These are phyloP conservation scores for Leptocoma aspasia DNA, from an alignment of 2,113 vertebrate genomes.

Conservation along the genomic window DNA sequence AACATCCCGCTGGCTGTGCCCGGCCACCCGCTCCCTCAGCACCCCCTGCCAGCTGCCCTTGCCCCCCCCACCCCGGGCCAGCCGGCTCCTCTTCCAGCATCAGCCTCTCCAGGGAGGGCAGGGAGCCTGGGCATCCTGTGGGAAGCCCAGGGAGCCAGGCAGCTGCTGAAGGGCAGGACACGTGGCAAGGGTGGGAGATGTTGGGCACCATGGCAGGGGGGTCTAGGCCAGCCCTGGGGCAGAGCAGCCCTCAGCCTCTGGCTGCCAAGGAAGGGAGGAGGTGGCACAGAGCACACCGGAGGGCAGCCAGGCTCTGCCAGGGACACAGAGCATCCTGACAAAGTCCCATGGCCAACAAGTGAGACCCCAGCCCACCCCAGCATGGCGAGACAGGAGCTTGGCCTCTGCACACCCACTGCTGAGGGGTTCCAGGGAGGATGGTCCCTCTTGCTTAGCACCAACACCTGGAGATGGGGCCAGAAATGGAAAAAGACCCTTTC, in stretches of 20 bases:
- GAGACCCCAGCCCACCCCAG: background rate
- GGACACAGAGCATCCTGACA: fast-evolving
- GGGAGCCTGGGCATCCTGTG: background rate
- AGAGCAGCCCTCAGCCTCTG: background rate
- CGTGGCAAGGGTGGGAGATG: background rate
- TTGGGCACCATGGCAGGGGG: fast-evolving
- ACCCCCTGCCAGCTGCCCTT: background rate
- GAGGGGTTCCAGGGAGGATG: background rate
- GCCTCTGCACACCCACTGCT: fast-evolving
- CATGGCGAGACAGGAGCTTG: fast-evolving
- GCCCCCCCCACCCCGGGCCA: background rate
- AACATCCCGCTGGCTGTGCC: background rate
- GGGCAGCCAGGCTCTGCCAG: background rate
- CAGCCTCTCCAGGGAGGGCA: background rate
- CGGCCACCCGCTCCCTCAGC: background rate
- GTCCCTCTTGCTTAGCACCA: background rate
- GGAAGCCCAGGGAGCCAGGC: background rate
- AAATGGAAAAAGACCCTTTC: background rate
- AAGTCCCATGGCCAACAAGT: background rate
- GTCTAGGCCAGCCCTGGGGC: background rate
- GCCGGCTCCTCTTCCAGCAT: background rate
- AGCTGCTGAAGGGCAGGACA: background rate
- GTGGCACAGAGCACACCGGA: fast-evolving
- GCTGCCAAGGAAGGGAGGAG: background rate
- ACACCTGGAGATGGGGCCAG: background rate